Base-by-base conservation (phyloP, 1,140 invertebrate genomes). In the Hylaeus anthracinus region DNA sequence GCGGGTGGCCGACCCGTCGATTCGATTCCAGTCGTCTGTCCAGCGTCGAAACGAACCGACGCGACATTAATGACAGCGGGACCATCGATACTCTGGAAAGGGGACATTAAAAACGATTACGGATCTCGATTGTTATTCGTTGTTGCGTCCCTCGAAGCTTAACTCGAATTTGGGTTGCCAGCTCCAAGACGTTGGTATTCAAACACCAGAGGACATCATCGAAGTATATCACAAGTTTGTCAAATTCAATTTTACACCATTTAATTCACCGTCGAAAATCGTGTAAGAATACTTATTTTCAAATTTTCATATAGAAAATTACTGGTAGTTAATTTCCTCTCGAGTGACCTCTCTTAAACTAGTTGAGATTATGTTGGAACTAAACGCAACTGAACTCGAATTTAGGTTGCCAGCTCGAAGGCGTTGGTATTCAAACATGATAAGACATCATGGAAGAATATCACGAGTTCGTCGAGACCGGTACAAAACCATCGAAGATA, bases 21-120 rank as follows among this genome's bases (percentile, higher is more conserved):
- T 67, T 37, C 73, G 73, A 64, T 53, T 37, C 41, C 48, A 43
- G 39, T 72, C 83, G 82, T 82, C 67, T 55, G 60, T 70, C n/a
- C 72, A 66, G 65, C 48, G 82, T 77, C 77, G 56, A 76, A 56
- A 37, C 69, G 10, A 14, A 72, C 37, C 61, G 53, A 43, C 55
- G 71, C 66, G 72, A n/a, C 81, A 61, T 58, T 86, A 84, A 85
- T 72, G 85, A 86, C 85, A 86, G 74, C n/a, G 26, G 37, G 51
- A 26, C 39, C 79, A 70, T 86, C 85, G 82, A 86, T 86, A 61
- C 55, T 2, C 5, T 5, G n/a, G 71, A 61, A 86, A 75, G 66
- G 39, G 10, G 58, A 37, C 63, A 37, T 10, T 48, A 61, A 75
- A 79, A 73, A 66, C 63, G 78, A 67, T 53, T 43, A 51, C 43